phyloP scores from a whole-genome alignment of 2,888 invertebrate genomes.

The Chironomus riparius region DNA sequence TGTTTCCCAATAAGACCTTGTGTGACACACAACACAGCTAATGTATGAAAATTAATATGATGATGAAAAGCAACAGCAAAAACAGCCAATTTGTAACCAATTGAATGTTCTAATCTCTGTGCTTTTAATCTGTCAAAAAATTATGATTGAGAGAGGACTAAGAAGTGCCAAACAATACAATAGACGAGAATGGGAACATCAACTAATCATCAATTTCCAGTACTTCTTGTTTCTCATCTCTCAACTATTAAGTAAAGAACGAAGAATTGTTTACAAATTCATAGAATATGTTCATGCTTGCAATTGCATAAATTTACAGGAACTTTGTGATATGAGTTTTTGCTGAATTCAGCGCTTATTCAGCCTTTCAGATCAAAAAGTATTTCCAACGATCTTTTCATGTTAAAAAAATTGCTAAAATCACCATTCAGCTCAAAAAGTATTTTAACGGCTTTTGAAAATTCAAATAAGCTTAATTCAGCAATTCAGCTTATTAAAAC shows the following conservation, averaged over 20 bases:
- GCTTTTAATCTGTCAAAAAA: neutral
- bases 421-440: too few relatives aligned
- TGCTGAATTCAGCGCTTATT: too few relatives aligned
- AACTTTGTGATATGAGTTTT: too few relatives aligned
- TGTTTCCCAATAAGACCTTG: conserved; percentile 7
- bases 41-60: neutral
- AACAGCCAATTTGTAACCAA: neutral
- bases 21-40: neutral
- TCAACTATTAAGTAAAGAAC: neutral
- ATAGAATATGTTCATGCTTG: neutral
- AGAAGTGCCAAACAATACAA: neutral
- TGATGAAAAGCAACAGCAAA: neutral
- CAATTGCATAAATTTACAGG: too few relatives aligned
- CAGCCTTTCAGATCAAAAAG: too few relatives aligned
- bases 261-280: neutral
- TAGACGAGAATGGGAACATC: neutral
- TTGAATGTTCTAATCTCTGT: neutral
- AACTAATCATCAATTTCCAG: neutral
- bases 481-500: too few relatives aligned
- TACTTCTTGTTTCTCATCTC: neutral
- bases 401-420: too few relatives aligned
- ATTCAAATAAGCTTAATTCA: too few relatives aligned
- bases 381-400: too few relatives aligned
- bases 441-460: too few relatives aligned
- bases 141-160: too few relatives aligned